Percentiles rank a stretch among this genome's conserved stretches.
These are phyloP conservation scores for Dendroctonus valens DNA, from an alignment of 1,140 invertebrate genomes.

Conservation along the genomic window DNA sequence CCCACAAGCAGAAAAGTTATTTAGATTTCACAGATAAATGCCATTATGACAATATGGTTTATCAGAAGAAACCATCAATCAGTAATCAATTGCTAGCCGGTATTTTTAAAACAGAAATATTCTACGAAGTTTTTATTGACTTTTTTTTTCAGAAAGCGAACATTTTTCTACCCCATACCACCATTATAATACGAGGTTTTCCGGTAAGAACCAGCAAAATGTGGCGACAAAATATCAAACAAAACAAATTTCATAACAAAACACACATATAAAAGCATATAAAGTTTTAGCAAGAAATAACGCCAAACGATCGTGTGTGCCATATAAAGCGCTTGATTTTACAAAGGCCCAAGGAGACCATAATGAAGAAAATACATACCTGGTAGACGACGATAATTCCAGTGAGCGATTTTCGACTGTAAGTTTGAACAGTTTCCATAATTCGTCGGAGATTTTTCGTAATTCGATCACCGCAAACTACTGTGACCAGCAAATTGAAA, in stretches of 20 bases:
- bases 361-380: neutral
- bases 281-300: no score
- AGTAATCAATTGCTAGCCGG: slow-evolving; percentile 5
- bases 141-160: slow-evolving; percentile 14
- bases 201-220: slow-evolving; percentile 3
- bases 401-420: slow-evolving; percentile 11
- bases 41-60: slow-evolving; percentile 26
- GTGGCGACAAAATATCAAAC: neutral
- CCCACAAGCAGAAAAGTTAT: no score
- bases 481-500: slow-evolving; percentile 7
- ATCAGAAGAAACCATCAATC: slow-evolving; percentile 5
- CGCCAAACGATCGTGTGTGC: neutral
- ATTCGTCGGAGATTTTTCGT: neutral
- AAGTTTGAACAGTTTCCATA: neutral
- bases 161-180: slow-evolving; percentile 9
- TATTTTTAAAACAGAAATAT: neutral
- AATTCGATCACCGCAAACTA: neutral
- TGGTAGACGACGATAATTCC: slow-evolving; percentile 2
- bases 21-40: neutral
- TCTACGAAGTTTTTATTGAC: neutral
- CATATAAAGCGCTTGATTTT: neutral
- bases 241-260: neutral
- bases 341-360: neutral
- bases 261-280: no score
- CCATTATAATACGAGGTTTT: slow-evolving; percentile 20